Evolutionary conservation across 2,888 invertebrate genomes (phyloP).

Genomic region (Drosophila robusta): DNA sequence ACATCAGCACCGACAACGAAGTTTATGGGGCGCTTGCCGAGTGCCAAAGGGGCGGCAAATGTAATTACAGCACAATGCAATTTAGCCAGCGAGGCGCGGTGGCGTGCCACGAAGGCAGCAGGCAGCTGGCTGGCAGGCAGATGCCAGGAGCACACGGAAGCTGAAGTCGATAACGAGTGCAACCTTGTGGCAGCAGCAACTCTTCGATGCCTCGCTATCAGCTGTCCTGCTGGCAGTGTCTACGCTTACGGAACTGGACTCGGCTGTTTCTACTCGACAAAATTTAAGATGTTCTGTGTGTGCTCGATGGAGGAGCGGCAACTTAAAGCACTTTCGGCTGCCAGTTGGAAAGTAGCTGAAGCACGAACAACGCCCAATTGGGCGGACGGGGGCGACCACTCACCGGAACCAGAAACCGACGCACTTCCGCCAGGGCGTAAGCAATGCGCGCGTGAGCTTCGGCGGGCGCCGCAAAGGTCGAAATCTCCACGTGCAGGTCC

Average conservation of each 20-base stretch:
- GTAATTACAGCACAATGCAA: conserved; percentile 80
- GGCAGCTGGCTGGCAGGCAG: conserved; percentile 18
- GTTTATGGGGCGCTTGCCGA: conserved; percentile 27
- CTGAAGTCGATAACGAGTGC: conserved; percentile 75
- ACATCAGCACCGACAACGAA: conserved; percentile 21
- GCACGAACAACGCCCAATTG: conserved; percentile 37
- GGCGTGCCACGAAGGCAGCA: conserved; percentile 20
- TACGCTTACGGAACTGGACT: background rate
- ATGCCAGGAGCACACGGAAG: conserved; percentile 58
- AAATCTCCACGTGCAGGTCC: conserved; percentile 96
- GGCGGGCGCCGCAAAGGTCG: conserved; percentile 95
- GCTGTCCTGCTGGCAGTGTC: too few relatives aligned
- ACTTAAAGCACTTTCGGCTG: conserved; percentile 51
- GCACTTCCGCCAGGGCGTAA: conserved; percentile 92
- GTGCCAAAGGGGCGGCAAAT: conserved; percentile 54
- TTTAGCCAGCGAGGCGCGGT: conserved; percentile 60
- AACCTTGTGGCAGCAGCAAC: conserved; percentile 52
- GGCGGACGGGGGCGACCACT: conserved; percentile 50
- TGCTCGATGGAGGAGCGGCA: conserved; percentile 2
- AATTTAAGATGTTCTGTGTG: conserved; percentile 60
- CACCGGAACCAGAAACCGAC: conserved; percentile 92
- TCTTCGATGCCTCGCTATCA: background rate
- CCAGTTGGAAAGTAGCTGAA: conserved; percentile 21
- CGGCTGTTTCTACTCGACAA: conserved; percentile 23
- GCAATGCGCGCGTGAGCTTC: conserved; percentile 95